Evolutionary conservation across 2,113 vertebrate species (phyloP).

Genomic region (Ranitomeya imitator): DNA sequence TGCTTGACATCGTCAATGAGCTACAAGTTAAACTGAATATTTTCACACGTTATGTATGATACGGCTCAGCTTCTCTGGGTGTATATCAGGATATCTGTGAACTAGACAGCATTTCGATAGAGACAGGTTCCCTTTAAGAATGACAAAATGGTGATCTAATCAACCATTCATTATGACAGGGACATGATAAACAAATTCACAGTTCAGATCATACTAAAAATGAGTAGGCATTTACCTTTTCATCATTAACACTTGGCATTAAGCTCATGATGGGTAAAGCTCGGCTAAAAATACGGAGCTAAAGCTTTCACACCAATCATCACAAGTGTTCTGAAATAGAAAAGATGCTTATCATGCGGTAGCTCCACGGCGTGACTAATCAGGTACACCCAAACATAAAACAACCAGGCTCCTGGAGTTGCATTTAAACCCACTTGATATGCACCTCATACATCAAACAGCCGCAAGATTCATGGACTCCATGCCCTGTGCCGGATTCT

Average conservation of each 20-base stretch:
- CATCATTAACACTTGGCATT: not conserved
- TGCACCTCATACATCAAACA: conserved; percentile 26
- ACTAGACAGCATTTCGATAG: too few relatives aligned
- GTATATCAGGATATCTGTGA: too few relatives aligned
- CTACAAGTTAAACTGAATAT: too few relatives aligned
- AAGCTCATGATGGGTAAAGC: not conserved
- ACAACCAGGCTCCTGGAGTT: not conserved
- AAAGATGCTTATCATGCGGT: conserved; percentile 46
- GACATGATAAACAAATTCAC: not conserved
- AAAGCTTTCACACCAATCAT: conserved; percentile 14
- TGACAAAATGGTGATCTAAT: not conserved
- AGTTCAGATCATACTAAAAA: not conserved
- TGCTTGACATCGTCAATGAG: too few relatives aligned
- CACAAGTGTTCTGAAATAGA: conserved; percentile 49
- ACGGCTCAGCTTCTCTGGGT: too few relatives aligned
- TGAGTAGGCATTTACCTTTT: not conserved
- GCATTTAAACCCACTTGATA: conserved; percentile 33
- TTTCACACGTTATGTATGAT: too few relatives aligned
- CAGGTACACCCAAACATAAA: conserved; percentile 32
- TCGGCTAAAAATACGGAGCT: not conserved
- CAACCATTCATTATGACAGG: not conserved
- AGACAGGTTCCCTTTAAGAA: not conserved
- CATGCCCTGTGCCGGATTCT: not conserved
- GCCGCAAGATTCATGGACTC: not conserved
- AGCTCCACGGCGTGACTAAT: conserved; percentile 17